phyloP scores from a whole-genome alignment of 2,888 invertebrate genomes.

The Hofmannophila pseudospretella region DNA sequence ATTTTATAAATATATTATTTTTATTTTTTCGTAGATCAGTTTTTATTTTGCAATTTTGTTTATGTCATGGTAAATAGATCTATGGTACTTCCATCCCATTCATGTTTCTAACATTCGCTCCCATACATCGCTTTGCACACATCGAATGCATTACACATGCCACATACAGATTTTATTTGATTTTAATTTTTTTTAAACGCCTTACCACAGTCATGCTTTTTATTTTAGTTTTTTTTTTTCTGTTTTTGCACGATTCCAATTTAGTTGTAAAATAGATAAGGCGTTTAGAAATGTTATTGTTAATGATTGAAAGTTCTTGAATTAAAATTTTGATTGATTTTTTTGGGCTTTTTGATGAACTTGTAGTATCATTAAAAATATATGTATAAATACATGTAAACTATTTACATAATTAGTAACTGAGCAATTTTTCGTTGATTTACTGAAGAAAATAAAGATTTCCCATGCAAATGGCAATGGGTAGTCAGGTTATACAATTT shows the following conservation, averaged over 20 bases:
- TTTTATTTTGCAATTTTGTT: too few relatives aligned
- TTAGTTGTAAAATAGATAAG: slow-evolving; percentile 9
- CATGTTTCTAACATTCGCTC: slow-evolving; percentile 42
- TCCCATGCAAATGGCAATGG: too few relatives aligned
- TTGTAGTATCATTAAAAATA: too few relatives aligned
- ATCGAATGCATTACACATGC: slow-evolving; percentile 58
- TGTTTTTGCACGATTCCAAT: slow-evolving; percentile 15
- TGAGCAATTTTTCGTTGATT: too few relatives aligned
- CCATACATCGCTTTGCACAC: slow-evolving; percentile 51
- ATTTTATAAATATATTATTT: too few relatives aligned
- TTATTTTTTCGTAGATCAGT: too few relatives aligned
- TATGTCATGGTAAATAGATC: too few relatives aligned
- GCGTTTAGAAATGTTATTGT: slow-evolving; percentile 13
- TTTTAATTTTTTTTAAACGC: slow-evolving; percentile 38
- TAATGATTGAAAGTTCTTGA: not conserved
- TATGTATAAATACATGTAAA: too few relatives aligned
- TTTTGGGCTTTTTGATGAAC: slow-evolving; percentile 3
- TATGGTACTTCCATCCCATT: not conserved
- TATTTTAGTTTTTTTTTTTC: slow-evolving; percentile 12
- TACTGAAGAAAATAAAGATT: too few relatives aligned
- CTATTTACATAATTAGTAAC: too few relatives aligned
- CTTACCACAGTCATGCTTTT: slow-evolving; percentile 16
- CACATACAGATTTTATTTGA: slow-evolving; percentile 39
- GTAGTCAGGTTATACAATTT: too few relatives aligned
- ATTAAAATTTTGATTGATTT: slow-evolving; percentile 7